Base-by-base conservation (phyloP, 1,140 invertebrate species). In the Drosophila pruinosa region DNA sequence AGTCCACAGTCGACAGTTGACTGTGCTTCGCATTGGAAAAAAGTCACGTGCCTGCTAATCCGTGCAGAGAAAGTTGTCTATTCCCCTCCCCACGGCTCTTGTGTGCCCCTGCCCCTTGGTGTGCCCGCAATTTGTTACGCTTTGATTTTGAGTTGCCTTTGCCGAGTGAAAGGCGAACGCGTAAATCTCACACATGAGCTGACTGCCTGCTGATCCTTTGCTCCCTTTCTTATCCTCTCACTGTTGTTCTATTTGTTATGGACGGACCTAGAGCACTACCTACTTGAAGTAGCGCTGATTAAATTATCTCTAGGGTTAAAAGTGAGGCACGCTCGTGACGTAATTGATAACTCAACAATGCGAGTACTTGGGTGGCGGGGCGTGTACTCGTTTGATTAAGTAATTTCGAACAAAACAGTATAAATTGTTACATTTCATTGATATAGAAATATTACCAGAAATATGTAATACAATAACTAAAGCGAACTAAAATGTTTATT, bases 1-100 rank as follows among this genome's bases (percentile, higher is more conserved):
- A n/a, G n/a, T n/a, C n/a, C n/a, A n/a, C n/a, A n/a, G 26, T 39
- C 38, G 31, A 50, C 26, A 6, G 19, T 48, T 34, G 34, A 52
- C 28, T 17, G 24, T 43, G 48, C 48, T 72, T 69, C 63, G 50
- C 65, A 73, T 70, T 73, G 58, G 41, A 77, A 77, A 65, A 72
- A 71, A 86, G 81, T 86, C 81, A 86, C 81, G 81, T 86, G 81
- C 78, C 78, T 71, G 63, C 75, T 69, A 81, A 75, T 86, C 82
- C 81, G 82, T 86, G 82, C 75, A 72, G 70, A 54, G 70, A 72
- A 72, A 72, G 70, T 72, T 72, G 22, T 24, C 64, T 61, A 38
- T 78, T 54, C 65, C 64, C 34, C 28, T 75, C 19, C 5, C 52
- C 21, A 15, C 12, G 45, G 26, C n/a, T 0, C 7, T 39, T n/a